A percentile compares a stretch with the other conserved stretches of the same genome.
Evolutionary conservation across 23 tunicate species (phyloP).

Genomic region (Botrylloides violaceus): DNA sequence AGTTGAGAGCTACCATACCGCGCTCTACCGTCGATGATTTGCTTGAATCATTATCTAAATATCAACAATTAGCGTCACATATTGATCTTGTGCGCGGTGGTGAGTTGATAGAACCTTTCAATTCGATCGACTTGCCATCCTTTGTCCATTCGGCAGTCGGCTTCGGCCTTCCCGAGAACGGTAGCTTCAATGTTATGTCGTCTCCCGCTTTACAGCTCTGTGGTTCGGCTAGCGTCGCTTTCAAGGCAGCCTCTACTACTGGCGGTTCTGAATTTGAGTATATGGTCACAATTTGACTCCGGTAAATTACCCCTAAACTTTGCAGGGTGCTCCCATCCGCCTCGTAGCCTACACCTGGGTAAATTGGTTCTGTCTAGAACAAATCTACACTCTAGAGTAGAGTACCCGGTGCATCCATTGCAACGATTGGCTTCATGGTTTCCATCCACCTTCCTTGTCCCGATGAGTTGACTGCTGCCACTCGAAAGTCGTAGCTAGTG

Average conservation of each 20-base stretch:
- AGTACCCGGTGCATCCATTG: conserved; percentile 91
- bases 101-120: conserved; percentile 9
- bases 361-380: background rate
- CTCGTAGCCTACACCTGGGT: too few species aligned
- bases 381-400: too few species aligned
- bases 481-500: conserved; percentile 62
- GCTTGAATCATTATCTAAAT: conserved; percentile 9
- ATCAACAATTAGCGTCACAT: background rate
- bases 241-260: conserved; percentile 35
- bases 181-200: conserved; percentile 57
- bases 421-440: conserved; percentile 69
- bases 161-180: conserved; percentile 67
- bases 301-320: too few species aligned
- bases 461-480: conserved; percentile 76
- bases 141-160: conserved; percentile 59
- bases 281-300: too few species aligned
- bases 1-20: background rate
- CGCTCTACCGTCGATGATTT: conserved; percentile 12
- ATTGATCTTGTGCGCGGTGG: too few species aligned
- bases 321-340: too few species aligned
- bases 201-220: conserved; percentile 65
- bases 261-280: conserved; percentile 78
- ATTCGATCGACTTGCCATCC: conserved; percentile 1
- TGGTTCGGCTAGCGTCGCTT: conserved; percentile 55
- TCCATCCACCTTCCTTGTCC: conserved; percentile 73